Percentiles rank a stretch among this genome's conserved stretches.
These are phyloP conservation scores for Calameuta idolon DNA, from an alignment of 2,888 invertebrate species.

Conservation along the genomic window DNA sequence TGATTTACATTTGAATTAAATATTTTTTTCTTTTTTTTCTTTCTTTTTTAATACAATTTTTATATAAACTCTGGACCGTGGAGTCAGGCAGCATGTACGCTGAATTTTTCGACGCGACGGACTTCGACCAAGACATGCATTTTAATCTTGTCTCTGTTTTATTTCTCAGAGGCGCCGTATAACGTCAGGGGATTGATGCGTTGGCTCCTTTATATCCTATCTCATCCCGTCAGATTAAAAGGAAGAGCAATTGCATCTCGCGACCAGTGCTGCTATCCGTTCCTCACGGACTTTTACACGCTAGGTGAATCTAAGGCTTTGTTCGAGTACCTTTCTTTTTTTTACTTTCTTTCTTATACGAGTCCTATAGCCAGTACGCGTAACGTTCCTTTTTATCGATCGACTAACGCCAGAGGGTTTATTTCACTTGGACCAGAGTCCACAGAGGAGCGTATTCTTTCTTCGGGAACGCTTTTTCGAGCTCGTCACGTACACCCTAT, in stretches of 20 bases:
- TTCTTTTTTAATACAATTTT: background rate
- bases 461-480: background rate
- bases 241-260: slow-evolving; percentile 1
- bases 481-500: background rate
- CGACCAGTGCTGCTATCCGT: background rate
- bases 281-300: background rate
- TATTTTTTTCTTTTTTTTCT: background rate
- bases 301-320: background rate
- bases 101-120: background rate
- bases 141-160: background rate
- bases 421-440: background rate
- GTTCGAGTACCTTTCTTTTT: background rate
- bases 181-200: slow-evolving; percentile 6
- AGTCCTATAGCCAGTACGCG: background rate
- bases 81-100: background rate
- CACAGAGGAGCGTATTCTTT: background rate
- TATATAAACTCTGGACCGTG: background rate
- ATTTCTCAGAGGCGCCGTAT: background rate
- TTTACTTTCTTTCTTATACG: background rate
- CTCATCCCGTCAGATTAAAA: slow-evolving; percentile 11
- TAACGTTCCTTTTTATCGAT: background rate
- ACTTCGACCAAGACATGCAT: background rate
- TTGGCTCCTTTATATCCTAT: slow-evolving; percentile 10
- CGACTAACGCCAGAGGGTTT: background rate
- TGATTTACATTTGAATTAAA: background rate